Conservation (phyloP, 1,140 invertebrate species). For the Branchinecta lynchi region DNA sequence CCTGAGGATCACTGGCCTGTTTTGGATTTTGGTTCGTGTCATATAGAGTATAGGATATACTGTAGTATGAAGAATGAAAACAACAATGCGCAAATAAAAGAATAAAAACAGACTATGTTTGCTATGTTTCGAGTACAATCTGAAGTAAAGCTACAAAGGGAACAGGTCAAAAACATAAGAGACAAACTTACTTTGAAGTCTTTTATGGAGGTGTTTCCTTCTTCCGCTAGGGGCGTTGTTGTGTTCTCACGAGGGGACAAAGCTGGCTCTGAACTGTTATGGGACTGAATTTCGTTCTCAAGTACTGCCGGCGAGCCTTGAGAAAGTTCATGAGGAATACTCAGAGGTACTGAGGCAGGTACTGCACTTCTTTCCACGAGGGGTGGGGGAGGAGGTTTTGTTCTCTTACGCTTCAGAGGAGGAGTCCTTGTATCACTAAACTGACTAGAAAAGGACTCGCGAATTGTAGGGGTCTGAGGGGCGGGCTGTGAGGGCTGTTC, state of each 20-base stretch:
- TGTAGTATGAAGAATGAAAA: too few species aligned
- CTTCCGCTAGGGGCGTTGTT: not conserved
- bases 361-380: not conserved
- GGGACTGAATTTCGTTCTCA: not conserved
- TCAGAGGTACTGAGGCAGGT: slow-evolving; percentile 7
- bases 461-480: not conserved
- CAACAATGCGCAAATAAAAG: too few species aligned
- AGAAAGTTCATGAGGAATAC: not conserved
- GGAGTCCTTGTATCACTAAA: slow-evolving; percentile 10
- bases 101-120: too few species aligned
- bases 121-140: too few species aligned
- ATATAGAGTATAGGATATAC: too few species aligned
- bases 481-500: not conserved
- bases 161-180: too few species aligned
- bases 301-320: not conserved
- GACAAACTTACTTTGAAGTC: not conserved
- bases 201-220: not conserved
- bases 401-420: not conserved
- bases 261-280: not conserved
- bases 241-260: not conserved
- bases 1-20: too few species aligned
- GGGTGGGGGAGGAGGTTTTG: slow-evolving; percentile 5
- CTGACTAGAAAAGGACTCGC: not conserved
- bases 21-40: too few species aligned
- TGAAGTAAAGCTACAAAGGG: too few species aligned